Evolutionary conservation across 2,888 invertebrate genomes (phyloP).

Genomic region (Cheilosia pagana): DNA sequence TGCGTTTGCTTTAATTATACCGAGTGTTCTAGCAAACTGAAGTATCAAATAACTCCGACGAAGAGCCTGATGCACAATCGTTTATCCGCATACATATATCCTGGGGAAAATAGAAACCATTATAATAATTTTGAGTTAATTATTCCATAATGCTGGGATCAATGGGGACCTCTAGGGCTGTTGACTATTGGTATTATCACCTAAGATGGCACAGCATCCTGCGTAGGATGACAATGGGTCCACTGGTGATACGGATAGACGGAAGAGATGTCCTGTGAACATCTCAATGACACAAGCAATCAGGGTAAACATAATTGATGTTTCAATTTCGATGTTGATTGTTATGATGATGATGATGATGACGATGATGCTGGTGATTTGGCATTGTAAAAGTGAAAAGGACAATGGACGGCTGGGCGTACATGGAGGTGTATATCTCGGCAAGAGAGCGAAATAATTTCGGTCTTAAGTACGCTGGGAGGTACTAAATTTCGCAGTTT

Average conservation of each 20-base stretch:
- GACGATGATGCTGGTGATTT: slow-evolving; percentile 5
- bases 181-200: slow-evolving; percentile 37
- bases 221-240: slow-evolving; percentile 36
- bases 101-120: slow-evolving; percentile 24
- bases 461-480: slow-evolving; percentile 20
- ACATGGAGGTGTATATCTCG: neutral
- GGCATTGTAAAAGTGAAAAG: slow-evolving; percentile 19
- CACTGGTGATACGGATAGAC: slow-evolving; percentile 18
- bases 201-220: slow-evolving; percentile 19
- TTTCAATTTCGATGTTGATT: slow-evolving; percentile 54
- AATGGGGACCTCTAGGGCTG: slow-evolving; percentile 18
- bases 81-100: slow-evolving; percentile 9
- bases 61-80: slow-evolving; percentile 14
- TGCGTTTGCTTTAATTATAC: slow-evolving; percentile 10
- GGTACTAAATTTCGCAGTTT: slow-evolving; percentile 52
- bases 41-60: slow-evolving; percentile 16
- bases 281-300: slow-evolving; percentile 57
- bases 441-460: slow-evolving; percentile 15
- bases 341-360: slow-evolving; percentile 36
- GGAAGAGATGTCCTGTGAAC: slow-evolving; percentile 29
- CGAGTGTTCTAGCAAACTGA: slow-evolving; percentile 4
- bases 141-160: slow-evolving; percentile 47
- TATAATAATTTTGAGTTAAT: slow-evolving; percentile 54
- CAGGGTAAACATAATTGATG: slow-evolving; percentile 56
- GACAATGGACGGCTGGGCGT: slow-evolving; percentile 26